Base-by-base conservation (phyloP, 2,888 invertebrate species). In the Anthrax anthrax region DNA sequence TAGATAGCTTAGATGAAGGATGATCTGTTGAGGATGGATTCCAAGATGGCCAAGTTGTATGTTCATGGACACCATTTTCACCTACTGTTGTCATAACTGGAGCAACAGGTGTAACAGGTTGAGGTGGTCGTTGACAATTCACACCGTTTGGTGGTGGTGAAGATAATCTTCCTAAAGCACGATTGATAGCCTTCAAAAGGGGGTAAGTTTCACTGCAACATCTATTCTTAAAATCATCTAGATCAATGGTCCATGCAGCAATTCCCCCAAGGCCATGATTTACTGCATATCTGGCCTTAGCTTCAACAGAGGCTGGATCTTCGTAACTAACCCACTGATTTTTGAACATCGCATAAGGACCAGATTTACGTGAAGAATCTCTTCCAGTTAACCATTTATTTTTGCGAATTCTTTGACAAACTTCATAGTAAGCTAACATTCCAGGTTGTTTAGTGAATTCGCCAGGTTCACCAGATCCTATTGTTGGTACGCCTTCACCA, bases 321-420 rank as follows among this genome's bases (percentile, higher is more conserved):
- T 94, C 94, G 59, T 80, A 94, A 38, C 90, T 85, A 36, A 90
- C 88, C 89, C 92, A 92, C 60, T 92, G 90, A 56, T 86, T 80
- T 39, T 78, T 77, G 10, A 75, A 72, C 64, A 83, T 80, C 0
- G 90, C 80, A 60, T 82, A 88, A 0, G 91, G 89, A 1, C 69
- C 69, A 0, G 65, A 63, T 43, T 61, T 64, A 3, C 82, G 84
- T 34, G 78, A 76, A 1, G 73, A 70, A 43, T 75, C 73, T 42
- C 73, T 69, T n/a, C 76, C 77, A 0, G 75, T 75, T 46, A 71
- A 72, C 85, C 85, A 87, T 23, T 78, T 74, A 42, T 78, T 69
- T 50, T 76, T 77, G 53, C 76, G 77, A 19, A 83, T 76, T 44
- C 78, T 74, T 46, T 81, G 76, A 57, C 88, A 88, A 52, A 90